phyloP scores from a whole-genome alignment of 1,140 invertebrate species.

The Steinernema feltiae region DNA sequence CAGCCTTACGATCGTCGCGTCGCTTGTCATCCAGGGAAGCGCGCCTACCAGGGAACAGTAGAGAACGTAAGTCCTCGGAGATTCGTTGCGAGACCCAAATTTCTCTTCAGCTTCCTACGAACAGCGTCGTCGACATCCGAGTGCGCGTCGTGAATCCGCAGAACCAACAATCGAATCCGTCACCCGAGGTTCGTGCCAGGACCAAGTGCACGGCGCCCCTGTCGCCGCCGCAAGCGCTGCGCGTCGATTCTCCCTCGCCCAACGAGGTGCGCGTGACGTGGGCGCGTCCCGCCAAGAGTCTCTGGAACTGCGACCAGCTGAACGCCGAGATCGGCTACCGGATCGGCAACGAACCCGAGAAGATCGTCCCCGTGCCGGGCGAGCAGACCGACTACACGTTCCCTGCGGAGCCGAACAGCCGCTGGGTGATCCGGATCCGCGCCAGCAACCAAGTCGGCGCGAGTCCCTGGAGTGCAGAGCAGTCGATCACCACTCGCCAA shows the following conservation, averaged over 20 bases:
- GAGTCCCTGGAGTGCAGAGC: constrained; percentile 49
- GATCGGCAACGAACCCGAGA: constrained; percentile 52
- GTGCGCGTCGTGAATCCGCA: constrained; percentile 44
- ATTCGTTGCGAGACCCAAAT: background rate
- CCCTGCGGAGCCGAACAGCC: constrained; percentile 56
- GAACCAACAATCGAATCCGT: constrained; percentile 51
- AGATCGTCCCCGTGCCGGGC: constrained; percentile 49
- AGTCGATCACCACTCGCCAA: constrained; percentile 54
- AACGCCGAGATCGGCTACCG: constrained; percentile 53
- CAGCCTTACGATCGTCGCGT: constrained; percentile 47
- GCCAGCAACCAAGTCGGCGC: constrained; percentile 49
- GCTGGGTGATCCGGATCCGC: constrained; percentile 50
- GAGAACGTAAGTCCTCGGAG: constrained; percentile 16
- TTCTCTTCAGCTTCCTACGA: constrained; percentile 45
- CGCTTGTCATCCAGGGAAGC: constrained; percentile 45
- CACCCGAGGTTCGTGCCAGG: constrained; percentile 53
- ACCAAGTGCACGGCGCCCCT: constrained; percentile 56
- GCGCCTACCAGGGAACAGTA: constrained; percentile 51
- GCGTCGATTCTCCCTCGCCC: constrained; percentile 51
- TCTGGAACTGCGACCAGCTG: constrained; percentile 55
- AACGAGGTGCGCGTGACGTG: constrained; percentile 55
- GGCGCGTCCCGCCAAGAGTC: constrained; percentile 52
- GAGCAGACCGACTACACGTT: constrained; percentile 54
- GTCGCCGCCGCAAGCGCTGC: constrained; percentile 49
- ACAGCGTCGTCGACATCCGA: constrained; percentile 51